phyloP scores from a whole-genome alignment of 2,113 vertebrate genomes.

The Toxotes chatareus region DNA sequence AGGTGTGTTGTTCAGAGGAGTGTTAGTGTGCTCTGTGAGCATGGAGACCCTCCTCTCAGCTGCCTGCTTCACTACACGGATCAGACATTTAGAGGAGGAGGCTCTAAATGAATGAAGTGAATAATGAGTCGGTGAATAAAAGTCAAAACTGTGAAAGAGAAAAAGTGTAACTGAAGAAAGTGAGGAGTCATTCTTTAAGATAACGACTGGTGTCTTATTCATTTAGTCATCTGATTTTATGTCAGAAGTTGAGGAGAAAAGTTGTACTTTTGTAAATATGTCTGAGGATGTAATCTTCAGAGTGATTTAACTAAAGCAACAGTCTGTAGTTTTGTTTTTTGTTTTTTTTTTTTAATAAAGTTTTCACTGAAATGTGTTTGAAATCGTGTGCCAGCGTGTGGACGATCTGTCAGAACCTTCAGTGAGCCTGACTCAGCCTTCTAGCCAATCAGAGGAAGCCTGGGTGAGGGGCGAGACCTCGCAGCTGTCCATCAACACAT shows the following conservation, averaged over 20 bases:
- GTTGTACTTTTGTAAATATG: neutral
- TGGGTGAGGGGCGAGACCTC: neutral
- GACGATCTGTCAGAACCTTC: neutral
- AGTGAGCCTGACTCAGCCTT: neutral
- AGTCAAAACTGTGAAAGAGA: neutral
- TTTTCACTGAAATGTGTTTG: neutral
- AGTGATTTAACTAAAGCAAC: neutral
- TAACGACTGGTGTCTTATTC: neutral
- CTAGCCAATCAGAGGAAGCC: neutral
- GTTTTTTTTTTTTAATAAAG: neutral
- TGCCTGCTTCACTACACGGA: constrained; percentile 59
- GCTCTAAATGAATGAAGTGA: neutral
- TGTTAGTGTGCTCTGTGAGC: neutral
- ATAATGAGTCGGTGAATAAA: neutral
- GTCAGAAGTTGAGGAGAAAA: neutral
- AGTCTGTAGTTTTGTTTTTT: neutral
- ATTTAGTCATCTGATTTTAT: too few species aligned
- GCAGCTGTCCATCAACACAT: neutral
- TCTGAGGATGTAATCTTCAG: neutral
- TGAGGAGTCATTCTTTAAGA: neutral
- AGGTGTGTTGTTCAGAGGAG: neutral
- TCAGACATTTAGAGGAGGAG: too few species aligned
- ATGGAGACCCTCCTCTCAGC: neutral
- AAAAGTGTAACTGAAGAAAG: neutral
- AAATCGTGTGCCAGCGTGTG: neutral